Evolutionary conservation across 2,113 vertebrate genomes (phyloP).

Genomic region (Saguinus imperator): DNA sequence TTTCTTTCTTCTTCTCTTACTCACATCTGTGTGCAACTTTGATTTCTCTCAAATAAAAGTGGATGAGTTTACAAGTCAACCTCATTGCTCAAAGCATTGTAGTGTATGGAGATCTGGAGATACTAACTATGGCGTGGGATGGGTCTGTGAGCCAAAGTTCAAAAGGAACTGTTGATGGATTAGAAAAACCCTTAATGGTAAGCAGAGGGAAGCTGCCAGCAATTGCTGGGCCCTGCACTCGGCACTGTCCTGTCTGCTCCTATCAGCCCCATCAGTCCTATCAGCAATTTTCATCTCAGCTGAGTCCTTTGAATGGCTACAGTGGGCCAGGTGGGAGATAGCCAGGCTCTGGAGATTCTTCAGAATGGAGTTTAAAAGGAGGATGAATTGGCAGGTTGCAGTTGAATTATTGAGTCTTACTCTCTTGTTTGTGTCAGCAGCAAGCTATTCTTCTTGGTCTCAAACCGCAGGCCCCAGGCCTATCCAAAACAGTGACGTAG

Average conservation of each 20-base stretch:
- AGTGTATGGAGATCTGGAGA: conserved; percentile 35
- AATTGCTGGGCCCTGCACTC: neutral
- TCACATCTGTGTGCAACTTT: conserved; percentile 54
- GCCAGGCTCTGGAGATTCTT: conserved; percentile 22
- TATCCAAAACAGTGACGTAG: neutral
- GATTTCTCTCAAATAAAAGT: conserved; percentile 65
- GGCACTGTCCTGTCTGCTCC: neutral
- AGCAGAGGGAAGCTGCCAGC: conserved; percentile 58
- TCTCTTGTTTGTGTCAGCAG: conserved; percentile 53
- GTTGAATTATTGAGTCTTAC: conserved; percentile 46
- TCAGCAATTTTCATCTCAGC: conserved; percentile 58
- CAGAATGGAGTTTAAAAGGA: conserved; percentile 16
- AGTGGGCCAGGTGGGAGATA: conserved; percentile 46
- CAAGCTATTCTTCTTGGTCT: conserved; percentile 56
- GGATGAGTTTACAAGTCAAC: conserved; percentile 47
- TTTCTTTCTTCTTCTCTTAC: conserved; percentile 24
- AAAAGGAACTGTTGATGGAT: conserved; percentile 73
- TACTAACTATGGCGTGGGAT: conserved; percentile 35
- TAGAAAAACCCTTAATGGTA: conserved; percentile 49
- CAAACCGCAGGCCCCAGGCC: conserved; percentile 54
- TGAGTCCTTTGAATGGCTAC: conserved; percentile 42
- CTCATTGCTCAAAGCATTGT: conserved; percentile 38
- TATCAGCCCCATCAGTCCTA: conserved; percentile 19
- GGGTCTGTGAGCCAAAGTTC: conserved; percentile 60
- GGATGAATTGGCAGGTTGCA: conserved; percentile 47